These are phyloP conservation scores for Trichechus manatus DNA, from an alignment of 2,113 vertebrate genomes.

Conservation along the genomic window DNA sequence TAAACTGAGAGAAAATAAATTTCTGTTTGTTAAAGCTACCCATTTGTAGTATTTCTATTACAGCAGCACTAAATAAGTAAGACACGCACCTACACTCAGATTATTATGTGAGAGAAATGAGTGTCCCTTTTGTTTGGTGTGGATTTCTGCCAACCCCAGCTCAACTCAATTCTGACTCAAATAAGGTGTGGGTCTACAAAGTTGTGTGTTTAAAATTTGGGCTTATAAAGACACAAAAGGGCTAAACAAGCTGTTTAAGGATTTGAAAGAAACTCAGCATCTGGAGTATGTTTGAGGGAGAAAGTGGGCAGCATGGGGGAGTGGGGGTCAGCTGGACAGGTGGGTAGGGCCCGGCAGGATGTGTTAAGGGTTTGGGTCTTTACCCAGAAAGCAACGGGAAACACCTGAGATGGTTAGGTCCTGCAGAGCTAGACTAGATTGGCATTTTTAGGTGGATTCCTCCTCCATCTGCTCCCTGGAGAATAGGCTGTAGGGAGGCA, in stretches of 20 bases:
- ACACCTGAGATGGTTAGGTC: neutral
- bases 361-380: neutral
- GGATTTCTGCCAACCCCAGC: neutral
- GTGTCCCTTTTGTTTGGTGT: neutral
- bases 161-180: neutral
- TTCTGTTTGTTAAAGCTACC: no score
- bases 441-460: neutral
- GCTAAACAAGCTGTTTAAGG: neutral
- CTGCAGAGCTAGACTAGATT: rapidly evolving
- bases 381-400: neutral
- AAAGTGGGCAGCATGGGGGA: rapidly evolving
- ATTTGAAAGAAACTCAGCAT: neutral
- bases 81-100: neutral
- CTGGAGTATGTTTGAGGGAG: neutral
- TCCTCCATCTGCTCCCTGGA: neutral
- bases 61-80: no score
- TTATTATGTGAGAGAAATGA: neutral
- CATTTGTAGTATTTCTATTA: no score
- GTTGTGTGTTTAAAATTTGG: neutral
- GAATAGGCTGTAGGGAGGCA: rapidly evolving
- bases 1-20: no score
- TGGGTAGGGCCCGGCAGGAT: neutral
- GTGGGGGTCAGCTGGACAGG: neutral
- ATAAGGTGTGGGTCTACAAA: neutral
- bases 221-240: neutral